A percentile compares a stretch with the other conserved stretches of the same genome.
Evolutionary conservation across 30 jellyfish, hydroid and myxozoan species (phyloP).

Genomic region (Mastigias papua): DNA sequence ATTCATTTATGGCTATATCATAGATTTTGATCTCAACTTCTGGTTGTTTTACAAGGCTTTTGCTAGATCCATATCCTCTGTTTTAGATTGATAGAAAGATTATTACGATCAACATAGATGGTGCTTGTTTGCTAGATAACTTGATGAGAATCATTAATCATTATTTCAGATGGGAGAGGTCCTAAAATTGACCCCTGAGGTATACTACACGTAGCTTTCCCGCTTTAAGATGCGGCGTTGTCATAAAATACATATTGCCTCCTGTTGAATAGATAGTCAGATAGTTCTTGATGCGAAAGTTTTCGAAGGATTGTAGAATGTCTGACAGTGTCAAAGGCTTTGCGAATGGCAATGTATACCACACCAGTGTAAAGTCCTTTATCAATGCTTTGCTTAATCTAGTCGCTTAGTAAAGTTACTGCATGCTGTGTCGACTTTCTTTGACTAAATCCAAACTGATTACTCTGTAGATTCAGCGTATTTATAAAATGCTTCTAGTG

Average conservation of each 20-base stretch:
- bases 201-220: too few species aligned
- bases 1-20: slow-evolving; percentile 24
- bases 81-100: slow-evolving; percentile 5
- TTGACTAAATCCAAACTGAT: slow-evolving; percentile 70
- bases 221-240: too few species aligned
- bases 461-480: too few species aligned
- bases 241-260: too few species aligned
- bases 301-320: slow-evolving; percentile 59
- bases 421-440: slow-evolving; percentile 70
- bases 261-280: too few species aligned
- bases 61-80: slow-evolving; percentile 1
- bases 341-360: slow-evolving; percentile 64
- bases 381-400: slow-evolving; percentile 71
- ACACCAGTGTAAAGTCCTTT: slow-evolving; percentile 74
- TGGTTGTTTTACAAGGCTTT: slow-evolving; percentile 41
- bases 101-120: slow-evolving; percentile 25
- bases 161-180: slow-evolving; percentile 38
- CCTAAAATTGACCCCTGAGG: slow-evolving; percentile 58
- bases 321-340: slow-evolving; percentile 58
- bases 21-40: slow-evolving; percentile 48
- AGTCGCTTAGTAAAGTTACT: slow-evolving; percentile 55
- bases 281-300: slow-evolving; percentile 32
- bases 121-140: slow-evolving; percentile 8
- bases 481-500: too few species aligned
- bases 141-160: slow-evolving; percentile 26